Evolutionary conservation across 2,113 vertebrate genomes (phyloP), one percentile per base, ranked within the genome.

Genomic region (Mungos mungo): DNA sequence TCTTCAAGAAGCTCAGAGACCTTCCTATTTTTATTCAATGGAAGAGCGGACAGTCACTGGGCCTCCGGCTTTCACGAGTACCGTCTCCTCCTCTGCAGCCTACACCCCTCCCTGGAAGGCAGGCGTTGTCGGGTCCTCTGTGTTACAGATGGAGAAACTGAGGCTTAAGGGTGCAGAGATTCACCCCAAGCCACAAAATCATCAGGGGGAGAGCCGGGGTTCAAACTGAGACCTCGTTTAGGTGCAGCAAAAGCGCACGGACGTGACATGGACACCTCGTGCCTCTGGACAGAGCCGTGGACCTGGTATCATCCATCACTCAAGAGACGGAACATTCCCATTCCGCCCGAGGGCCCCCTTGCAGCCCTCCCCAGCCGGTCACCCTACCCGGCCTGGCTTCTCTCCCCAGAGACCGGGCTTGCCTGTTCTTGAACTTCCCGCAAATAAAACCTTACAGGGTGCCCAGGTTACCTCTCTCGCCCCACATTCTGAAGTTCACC

Each of bases 31-130:
- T 16, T 33, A 8, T 9, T 50, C 86, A 38, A 12, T n/a, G 63
- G 0, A 3, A 52, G 1, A 50, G 86, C 63, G 16, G 19, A 16
- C 31, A 2, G 6, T 35, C 79, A 7, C 83, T 5, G 74, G 14
- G 50, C 68, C 25, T 0, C 2, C 0, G 25, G 21, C 31, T 27
- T 68, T 15, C 9, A 0, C 0, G 0, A 2, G 4, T 2, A 12
- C 29, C 7, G 0, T 0, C n/a, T 35, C 47, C 25, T 38, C 66
- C 52, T 66, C 87, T 33, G 38, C 8, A n/a, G 27, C 21, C 68
- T 31, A 41, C 6, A 29, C 72, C 14, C 45, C 52, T 29, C 12
- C 25, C 77, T 14, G 27, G 60, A 38, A 83, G 47, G 35, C 54
- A 33, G 57, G 8, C 3, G 19, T 7, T 27, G 16, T 4, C 31